These are phyloP conservation scores for Halictus quadricinctus DNA, from an alignment of 2,888 invertebrate genomes.

Conservation along the genomic window DNA sequence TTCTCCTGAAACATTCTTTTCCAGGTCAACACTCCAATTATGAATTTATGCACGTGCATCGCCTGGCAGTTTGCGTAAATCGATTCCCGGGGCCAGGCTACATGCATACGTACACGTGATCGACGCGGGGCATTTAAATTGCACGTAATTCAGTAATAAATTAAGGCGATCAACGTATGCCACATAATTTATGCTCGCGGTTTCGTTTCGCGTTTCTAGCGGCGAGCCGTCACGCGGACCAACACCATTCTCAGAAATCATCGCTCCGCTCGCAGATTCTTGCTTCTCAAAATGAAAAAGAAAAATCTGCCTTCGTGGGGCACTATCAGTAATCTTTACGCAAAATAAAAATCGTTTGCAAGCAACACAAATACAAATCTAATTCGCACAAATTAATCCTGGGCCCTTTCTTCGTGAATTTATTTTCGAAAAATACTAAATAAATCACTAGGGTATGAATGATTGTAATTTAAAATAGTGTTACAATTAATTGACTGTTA, in stretches of 20 bases:
- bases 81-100: conserved; percentile 41
- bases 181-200: conserved; percentile 49
- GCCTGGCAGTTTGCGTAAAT: conserved; percentile 41
- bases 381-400: too few relatives aligned
- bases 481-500: too few relatives aligned
- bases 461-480: too few relatives aligned
- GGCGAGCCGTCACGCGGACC: not conserved
- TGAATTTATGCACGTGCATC: conserved; percentile 34
- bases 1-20: conserved; percentile 32
- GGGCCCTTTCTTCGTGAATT: too few relatives aligned
- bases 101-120: conserved; percentile 49
- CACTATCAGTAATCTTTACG: too few relatives aligned
- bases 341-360: too few relatives aligned
- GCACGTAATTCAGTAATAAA: conserved; percentile 63
- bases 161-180: conserved; percentile 53
- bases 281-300: not conserved
- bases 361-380: too few relatives aligned
- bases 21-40: conserved; percentile 14
- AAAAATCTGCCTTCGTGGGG: too few relatives aligned
- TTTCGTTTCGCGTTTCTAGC: conserved; percentile 42
- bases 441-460: too few relatives aligned
- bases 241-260: not conserved
- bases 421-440: too few relatives aligned
- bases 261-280: not conserved
- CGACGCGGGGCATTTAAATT: conserved; percentile 56